A percentile compares a stretch with the other conserved stretches of the same genome.
Conservation (phyloP, 2,797 vertebrate species). For the Hydrocynus forskahlii region DNA sequence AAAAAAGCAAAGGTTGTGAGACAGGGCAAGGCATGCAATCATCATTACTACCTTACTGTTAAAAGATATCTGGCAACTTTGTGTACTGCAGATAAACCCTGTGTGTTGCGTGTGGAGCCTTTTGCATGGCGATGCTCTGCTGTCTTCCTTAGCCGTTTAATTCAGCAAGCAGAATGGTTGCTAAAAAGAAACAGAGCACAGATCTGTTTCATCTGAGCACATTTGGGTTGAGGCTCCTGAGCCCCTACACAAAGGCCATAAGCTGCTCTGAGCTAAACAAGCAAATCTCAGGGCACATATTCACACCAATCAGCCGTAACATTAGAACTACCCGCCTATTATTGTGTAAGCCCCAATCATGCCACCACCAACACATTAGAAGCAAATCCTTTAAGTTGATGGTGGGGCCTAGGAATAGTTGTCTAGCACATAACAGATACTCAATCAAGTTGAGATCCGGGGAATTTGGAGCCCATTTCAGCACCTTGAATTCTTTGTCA, state of each 20-base stretch:
- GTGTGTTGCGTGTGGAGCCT: slow-evolving; percentile 6
- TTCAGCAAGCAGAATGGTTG: background rate
- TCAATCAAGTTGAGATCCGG: too few species aligned
- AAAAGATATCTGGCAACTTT: too few species aligned
- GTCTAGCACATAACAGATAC: too few species aligned
- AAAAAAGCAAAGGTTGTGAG: background rate
- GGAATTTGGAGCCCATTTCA: too few species aligned
- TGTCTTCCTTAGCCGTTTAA: slow-evolving; percentile 16
- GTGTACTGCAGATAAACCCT: background rate
- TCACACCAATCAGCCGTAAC: too few species aligned
- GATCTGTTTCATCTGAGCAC: slow-evolving; percentile 25
- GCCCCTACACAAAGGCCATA: slow-evolving; percentile 26
- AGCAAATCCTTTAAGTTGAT: too few species aligned
- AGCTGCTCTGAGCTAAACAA: slow-evolving; percentile 23
- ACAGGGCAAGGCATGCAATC: background rate
- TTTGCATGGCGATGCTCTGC: background rate
- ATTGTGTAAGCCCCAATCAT: too few species aligned
- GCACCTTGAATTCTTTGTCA: too few species aligned
- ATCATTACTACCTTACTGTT: background rate
- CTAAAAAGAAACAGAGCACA: slow-evolving; percentile 7
- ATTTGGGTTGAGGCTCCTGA: slow-evolving; percentile 27
- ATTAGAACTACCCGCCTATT: too few species aligned
- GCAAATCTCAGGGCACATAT: background rate
- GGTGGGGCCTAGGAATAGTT: too few species aligned
- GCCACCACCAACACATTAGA: too few species aligned